Base-by-base conservation (phyloP, 2,113 vertebrate species). In the Cavia porcellus region DNA sequence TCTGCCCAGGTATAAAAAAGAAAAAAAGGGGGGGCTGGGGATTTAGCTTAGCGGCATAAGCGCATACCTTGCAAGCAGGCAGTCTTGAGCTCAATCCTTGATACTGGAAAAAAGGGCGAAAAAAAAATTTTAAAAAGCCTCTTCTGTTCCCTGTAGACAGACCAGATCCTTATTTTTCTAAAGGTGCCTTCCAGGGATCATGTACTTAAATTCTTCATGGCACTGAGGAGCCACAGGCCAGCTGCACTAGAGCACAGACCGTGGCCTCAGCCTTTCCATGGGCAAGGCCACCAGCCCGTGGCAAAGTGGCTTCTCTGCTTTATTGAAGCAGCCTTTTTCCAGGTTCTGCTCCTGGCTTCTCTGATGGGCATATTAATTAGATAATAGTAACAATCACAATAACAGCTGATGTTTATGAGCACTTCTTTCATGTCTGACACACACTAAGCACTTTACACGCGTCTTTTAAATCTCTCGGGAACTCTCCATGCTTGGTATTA, bases 141-240 rank as follows among this genome's bases (percentile, higher is more conserved):
- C 2, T 25, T n/a, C 57, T 42, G 32, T 4, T 30, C 13, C 12
- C 2, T 0, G 6, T 57, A 42, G 62, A 42, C 68, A 32, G 66
- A 45, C 64, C 75, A 66, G 52, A 81, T 47, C 52, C 45, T 45
- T 59, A 32, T 42, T 84, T 74, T 92, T 92, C 92, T 96, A 62
- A 89, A 86, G 45, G 79, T 42, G 24, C 35, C 7, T 86, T 85
- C 52, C 80, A 66, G 66, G 89, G 35, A 82, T 15, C 66, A 83
- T 25, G 25, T 59, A 61, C 22, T 47, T 62, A 62, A 80, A 57
- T 87, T 55, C 45, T 15, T 70, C 28, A 1, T 4, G 57, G n/a
- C 55, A 13, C 72, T 66, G 19, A 87, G 61, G 68, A 64, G 20
- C 57, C 81, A 77, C 32, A 38, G 94, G 55, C 50, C 12, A 6